phyloP scores from a whole-genome alignment of 2,888 invertebrate species.

The Hyposoter dolosus region DNA sequence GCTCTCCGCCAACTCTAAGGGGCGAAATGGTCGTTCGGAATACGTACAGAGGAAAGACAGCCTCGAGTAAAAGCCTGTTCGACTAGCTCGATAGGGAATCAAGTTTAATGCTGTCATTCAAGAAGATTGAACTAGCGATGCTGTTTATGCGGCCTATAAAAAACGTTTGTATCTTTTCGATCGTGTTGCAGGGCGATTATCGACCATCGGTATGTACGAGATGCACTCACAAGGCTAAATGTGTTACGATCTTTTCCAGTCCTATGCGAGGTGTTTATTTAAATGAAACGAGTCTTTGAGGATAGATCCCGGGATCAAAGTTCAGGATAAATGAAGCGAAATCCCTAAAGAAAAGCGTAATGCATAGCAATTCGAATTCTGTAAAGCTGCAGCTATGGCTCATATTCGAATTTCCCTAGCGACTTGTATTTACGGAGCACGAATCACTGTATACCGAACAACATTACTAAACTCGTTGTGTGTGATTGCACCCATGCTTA shows the following conservation, averaged over 20 bases:
- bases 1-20: conserved; percentile 36
- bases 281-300: neutral
- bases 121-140: conserved; percentile 31
- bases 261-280: neutral
- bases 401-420: conserved; percentile 15
- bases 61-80: conserved; percentile 15
- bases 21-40: conserved; percentile 40
- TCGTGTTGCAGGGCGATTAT: neutral
- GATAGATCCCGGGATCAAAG: neutral
- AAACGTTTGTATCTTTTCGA: conserved; percentile 7
- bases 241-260: neutral
- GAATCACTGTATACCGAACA: conserved; percentile 30
- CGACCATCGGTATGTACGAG: neutral
- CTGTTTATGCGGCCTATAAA: neutral
- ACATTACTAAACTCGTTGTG: conserved; percentile 35
- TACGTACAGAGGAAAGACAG: conserved; percentile 58
- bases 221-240: neutral
- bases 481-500: conserved; percentile 16
- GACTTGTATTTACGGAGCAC: conserved; percentile 6
- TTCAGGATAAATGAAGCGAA: neutral
- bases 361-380: neutral
- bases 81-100: conserved; percentile 41
- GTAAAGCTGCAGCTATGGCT: neutral
- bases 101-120: conserved; percentile 52
- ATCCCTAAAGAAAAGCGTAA: neutral